Base-by-base conservation (phyloP, 2,797 vertebrate species). In the Phrynocephalus guinanensis region DNA sequence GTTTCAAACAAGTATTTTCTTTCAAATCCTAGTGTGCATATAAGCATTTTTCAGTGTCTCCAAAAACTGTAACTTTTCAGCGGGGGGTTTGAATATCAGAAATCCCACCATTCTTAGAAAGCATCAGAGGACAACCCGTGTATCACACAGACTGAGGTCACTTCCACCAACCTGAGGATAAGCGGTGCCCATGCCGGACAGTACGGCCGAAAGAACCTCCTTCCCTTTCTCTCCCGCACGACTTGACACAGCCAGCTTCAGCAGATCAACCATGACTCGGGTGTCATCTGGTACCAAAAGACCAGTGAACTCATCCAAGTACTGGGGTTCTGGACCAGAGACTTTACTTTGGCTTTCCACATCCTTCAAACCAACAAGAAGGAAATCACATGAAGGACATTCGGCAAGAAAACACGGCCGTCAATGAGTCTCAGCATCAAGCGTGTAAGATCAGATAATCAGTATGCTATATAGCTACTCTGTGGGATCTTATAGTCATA, bases 171-270 rank as follows among this genome's bases (percentile, higher is more conserved):
- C 99, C 98, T 99, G 99, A 18, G 99, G 98, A 94, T 99, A 99
- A 56, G 99, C 98, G 0, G 98, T 99, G 33, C 99, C 99, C 99
- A 99, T 99, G 88, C 98, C 99, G 1, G 99, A 99, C 63, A 99
- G 96, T 90, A 99, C 98, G 2, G 99, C 98, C 0, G 99, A 99
- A 38, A 99, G 97, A 79, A 99, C 99, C 24, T 99, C 99, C 92
- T 94, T 97, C 80, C 98, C 99, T 90, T 98, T 98, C 83, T 99
- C 99, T 4, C 99, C 99, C 0, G 99, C 98, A 78, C 99, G 97
- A 93, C 96, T 96, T 22, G 98, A 99, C 92, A 99, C 99, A 0
- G 98, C 98, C 87, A 99, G 96, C 95, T 99, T 99, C 15, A 99
- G 96, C 91, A 99, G 95, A 90, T 99, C 99, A 92, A 99, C 99